Evolutionary conservation across 2,797 vertebrate genomes (phyloP), one percentile per base, ranked within the genome.

Genomic region (Syngnathus rostellatus): DNA sequence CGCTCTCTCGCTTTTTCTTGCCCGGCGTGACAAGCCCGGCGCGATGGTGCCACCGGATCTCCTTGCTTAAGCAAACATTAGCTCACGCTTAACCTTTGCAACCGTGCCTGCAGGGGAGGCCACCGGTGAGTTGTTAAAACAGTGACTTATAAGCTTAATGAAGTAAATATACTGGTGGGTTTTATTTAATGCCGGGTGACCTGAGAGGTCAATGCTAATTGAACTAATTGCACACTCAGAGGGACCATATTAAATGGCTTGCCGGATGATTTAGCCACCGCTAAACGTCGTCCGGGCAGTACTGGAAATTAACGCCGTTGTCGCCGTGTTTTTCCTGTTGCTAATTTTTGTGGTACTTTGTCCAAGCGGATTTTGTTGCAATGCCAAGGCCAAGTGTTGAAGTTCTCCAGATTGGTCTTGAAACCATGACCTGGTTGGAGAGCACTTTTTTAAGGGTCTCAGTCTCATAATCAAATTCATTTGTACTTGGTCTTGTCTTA

Each of bases 61-160:
- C 83, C 80, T 79, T 72, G 81, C 81, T 80, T 81, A 77, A 78
- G 82, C 86, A 86, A 88, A 88, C 84, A 87, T 86, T 83, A 86
- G 85, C 83, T 84, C 82, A 75, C 80, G 55, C 72, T 70, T 69
- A 83, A 48, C 72, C 72, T 50, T 67, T 38, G 68, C 80, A 66
- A 64, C 50, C 5, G 50, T 51, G 50, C n/a, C 83, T 85, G 59
- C 50, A 71, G 68, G 72, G 65, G 64, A 60, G 67, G 77, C 59
- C 53, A 14, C 23, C 16, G 66, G 66, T 84, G 79, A 87, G 76
- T 82, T 85, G 79, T 82, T 80, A 76, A 77, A 65, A 41, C 72
- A 61, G 61, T 8, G 70, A 63, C 75, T 82, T 84, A 81, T 81
- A 83, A 86, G 84, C 77, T 78, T 65, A 68, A 63, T 68, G 59